These are phyloP conservation scores for Lampropteryx suffumata DNA, from an alignment of 2,888 invertebrate species.

Conservation along the genomic window DNA sequence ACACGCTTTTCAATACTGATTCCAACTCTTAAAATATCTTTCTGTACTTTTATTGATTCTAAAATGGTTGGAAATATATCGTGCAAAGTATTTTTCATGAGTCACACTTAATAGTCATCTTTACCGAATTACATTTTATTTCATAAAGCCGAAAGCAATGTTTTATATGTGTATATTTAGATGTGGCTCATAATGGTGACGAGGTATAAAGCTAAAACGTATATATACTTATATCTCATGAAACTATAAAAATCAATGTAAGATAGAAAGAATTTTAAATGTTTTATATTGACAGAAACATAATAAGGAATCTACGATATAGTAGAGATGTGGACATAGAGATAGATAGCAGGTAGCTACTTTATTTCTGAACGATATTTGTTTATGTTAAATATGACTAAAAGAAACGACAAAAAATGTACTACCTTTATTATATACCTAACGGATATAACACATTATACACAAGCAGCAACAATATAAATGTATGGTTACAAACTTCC, in stretches of 20 bases:
- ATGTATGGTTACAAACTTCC: slow-evolving; percentile 46
- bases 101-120: slow-evolving; percentile 35
- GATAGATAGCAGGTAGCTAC: too few species aligned
- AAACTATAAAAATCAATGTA: neutral
- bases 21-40: too few species aligned
- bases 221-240: neutral
- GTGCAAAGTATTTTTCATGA: slow-evolving; percentile 22
- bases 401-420: slow-evolving; percentile 65
- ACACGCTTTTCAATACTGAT: neutral
- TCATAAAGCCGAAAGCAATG: slow-evolving; percentile 10
- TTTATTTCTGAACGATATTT: neutral
- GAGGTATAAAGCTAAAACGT: slow-evolving; percentile 1
- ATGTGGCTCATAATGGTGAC: slow-evolving; percentile 10
- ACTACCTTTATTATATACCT: slow-evolving; percentile 67
- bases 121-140: too few species aligned
- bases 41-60: slow-evolving; percentile 19
- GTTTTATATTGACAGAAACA: neutral
- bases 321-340: too few species aligned
- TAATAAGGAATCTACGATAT: neutral
- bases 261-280: too few species aligned
- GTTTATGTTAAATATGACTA: slow-evolving; percentile 25
- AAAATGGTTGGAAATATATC: slow-evolving; percentile 22
- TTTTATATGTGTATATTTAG: slow-evolving; percentile 22
- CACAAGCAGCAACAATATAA: slow-evolving; percentile 46
- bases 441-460: slow-evolving; percentile 42